Evolutionary conservation across 2,113 vertebrate genomes (phyloP), one percentile per base, ranked within the genome.

Genomic region (Probosciger aterrimus): DNA sequence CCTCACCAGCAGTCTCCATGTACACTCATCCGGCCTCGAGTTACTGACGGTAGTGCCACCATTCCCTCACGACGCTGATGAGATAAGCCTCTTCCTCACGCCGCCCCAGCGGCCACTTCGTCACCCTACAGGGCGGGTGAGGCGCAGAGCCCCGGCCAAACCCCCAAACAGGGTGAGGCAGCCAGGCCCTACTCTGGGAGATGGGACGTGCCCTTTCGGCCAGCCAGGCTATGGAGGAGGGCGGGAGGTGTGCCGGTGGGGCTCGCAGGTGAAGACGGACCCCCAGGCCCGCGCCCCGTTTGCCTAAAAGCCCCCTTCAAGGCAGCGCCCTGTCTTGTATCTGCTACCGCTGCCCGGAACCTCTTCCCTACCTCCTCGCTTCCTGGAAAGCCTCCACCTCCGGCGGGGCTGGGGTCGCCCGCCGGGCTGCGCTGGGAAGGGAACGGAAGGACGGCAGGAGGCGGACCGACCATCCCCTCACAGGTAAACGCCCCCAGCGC

Each of bases 181-280:
- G 37, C 4, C 3, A 1, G 23, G 9, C 14, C 4, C 57, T 33
- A 25, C 41, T 18, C n/a, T 31, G 5, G 6, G 10, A 10, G 4
- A 28, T 0, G 1, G 22, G 3, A 37, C 2, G 1, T 6, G 12
- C 41, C 33, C n/a, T 33, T 71, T 27, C 0, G 2, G 39, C 47
- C 28, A 39, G 1, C 10, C 0, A 2, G 39, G 10, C 4, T 12
- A 33, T 3, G 15, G 19, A 18, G n/a, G 33, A 59, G 24, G 20
- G n/a, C 1, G 1, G 31, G 22, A 65, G 18, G 16, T 5, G 9
- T 47, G 39, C 30, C 3, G 0, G 35, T 20, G 22, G 13, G 20
- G 35, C 27, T 60, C 4, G 4, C 55, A 57, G 0, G 18, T 24
- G 22, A 77, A 47, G 30, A 17, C n/a, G 11, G n/a, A 27, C 5